Conservation (phyloP, 2,113 vertebrate species). For the Thinocorus orbignyianus region DNA sequence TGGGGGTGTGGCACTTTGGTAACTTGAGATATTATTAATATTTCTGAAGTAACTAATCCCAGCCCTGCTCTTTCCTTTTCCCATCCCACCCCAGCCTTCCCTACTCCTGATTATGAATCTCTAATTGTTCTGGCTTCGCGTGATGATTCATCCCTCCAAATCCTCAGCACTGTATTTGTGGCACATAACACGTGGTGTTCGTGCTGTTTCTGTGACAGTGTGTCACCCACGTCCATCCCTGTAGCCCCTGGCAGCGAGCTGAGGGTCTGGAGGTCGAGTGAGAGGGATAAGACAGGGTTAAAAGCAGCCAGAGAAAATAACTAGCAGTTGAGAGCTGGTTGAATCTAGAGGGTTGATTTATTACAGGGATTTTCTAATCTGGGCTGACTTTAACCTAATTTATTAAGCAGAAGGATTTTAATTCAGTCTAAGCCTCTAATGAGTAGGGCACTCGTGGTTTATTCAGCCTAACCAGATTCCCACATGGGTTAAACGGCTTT, state of each 20-base stretch:
- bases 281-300: not conserved
- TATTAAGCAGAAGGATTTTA: constrained; percentile 1
- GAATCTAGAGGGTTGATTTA: not conserved
- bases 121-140: not conserved
- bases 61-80: not conserved
- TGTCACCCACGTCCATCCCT: accelerated
- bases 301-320: not conserved
- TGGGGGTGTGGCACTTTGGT: not conserved
- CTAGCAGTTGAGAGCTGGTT: not conserved
- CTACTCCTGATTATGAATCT: accelerated
- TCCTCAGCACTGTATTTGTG: not conserved
- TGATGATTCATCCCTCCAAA: not conserved
- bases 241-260: not conserved
- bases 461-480: not conserved
- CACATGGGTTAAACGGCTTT: not conserved
- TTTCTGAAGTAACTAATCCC: not conserved
- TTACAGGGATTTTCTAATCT: not conserved
- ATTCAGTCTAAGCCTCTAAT: not conserved
- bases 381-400: constrained; percentile 21
- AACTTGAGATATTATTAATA: not conserved
- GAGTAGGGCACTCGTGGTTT: not conserved
- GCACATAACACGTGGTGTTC: not conserved
- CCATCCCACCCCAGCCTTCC: not conserved
- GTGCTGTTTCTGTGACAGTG: not conserved
- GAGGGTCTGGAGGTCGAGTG: not conserved